phyloP scores from a whole-genome alignment of 2,888 invertebrate species.

The Lomographa bimaculata region DNA sequence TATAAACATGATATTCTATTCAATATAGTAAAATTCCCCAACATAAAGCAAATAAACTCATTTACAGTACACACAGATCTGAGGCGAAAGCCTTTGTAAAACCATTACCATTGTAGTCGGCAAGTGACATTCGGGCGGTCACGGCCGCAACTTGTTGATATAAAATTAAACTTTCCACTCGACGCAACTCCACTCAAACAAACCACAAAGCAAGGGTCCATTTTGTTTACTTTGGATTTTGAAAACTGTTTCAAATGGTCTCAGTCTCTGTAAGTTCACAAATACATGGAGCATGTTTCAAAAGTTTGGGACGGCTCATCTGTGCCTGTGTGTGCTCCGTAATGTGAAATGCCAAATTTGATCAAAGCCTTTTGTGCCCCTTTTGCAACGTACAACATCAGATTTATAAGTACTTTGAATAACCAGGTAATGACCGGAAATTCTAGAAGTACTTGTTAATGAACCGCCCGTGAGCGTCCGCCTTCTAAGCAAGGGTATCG shows the following conservation, averaged over 20 bases:
- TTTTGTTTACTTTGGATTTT: constrained; percentile 40
- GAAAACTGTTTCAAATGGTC: constrained; percentile 39
- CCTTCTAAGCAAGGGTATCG: no score
- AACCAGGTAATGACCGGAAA: constrained; percentile 14
- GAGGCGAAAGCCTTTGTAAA: constrained; percentile 16
- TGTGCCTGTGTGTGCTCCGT: constrained; percentile 22
- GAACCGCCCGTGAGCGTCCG: no score
- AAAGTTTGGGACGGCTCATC: background rate
- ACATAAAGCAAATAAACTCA: constrained; percentile 6
- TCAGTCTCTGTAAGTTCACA: background rate
- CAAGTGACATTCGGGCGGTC: constrained; percentile 8
- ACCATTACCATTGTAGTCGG: constrained; percentile 15
- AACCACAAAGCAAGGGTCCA: constrained; percentile 40
- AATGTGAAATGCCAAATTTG: constrained; percentile 14
- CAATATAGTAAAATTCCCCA: no score
- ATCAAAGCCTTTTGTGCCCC: constrained; percentile 18
- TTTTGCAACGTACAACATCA: constrained; percentile 7
- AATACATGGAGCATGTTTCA: background rate
- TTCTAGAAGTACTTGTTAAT: no score
- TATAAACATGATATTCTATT: no score
- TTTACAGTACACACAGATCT: constrained; percentile 11
- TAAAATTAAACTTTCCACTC: constrained; percentile 37
- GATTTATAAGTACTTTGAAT: constrained; percentile 17
- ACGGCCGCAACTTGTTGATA: constrained; percentile 27
- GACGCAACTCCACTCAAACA: constrained; percentile 31